Percentiles rank a stretch among this genome's conserved stretches.
Evolutionary conservation across 2,113 vertebrate genomes (phyloP).

Genomic region (Bostrychus sinensis): DNA sequence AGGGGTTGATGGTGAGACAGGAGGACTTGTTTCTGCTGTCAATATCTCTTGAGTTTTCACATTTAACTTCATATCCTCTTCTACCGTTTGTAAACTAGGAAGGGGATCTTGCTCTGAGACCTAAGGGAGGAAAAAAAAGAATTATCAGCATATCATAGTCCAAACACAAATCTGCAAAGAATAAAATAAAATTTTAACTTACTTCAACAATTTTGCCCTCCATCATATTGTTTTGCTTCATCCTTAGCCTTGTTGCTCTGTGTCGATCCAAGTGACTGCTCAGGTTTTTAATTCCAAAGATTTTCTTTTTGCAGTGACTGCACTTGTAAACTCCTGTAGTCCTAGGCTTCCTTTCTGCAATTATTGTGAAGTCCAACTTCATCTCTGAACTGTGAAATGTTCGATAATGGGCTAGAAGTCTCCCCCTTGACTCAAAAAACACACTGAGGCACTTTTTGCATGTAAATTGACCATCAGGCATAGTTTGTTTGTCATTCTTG

Average conservation of each 20-base stretch:
- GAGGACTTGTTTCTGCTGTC: background rate
- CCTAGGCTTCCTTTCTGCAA: constrained; percentile 55
- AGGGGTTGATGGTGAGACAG: background rate
- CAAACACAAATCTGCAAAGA: background rate
- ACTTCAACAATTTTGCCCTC: constrained; percentile 59
- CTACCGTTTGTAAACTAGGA: background rate
- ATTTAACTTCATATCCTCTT: constrained; percentile 12
- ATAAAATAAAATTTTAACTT: constrained; percentile 16
- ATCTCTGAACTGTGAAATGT: constrained; percentile 82
- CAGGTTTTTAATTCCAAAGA: constrained; percentile 83
- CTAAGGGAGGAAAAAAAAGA: constrained; percentile 32
- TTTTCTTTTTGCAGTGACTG: constrained; percentile 79
- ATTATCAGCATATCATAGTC: background rate
- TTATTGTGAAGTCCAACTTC: constrained; percentile 83
- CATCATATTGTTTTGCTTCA: constrained; percentile 58
- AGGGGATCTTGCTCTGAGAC: background rate
- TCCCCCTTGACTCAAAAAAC: constrained; percentile 79
- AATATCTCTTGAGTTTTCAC: background rate
- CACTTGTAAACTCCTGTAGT: constrained; percentile 84
- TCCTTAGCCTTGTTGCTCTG: constrained; percentile 76
- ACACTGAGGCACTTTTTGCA: constrained; percentile 86
- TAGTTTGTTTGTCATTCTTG: constrained; percentile 46
- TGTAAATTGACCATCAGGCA: constrained; percentile 72
- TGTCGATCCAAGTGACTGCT: constrained; percentile 85
- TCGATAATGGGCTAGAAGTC: constrained; percentile 87